Evolutionary conservation across 2,888 invertebrate genomes (phyloP).

Genomic region (Drosophila nigricruria): DNA sequence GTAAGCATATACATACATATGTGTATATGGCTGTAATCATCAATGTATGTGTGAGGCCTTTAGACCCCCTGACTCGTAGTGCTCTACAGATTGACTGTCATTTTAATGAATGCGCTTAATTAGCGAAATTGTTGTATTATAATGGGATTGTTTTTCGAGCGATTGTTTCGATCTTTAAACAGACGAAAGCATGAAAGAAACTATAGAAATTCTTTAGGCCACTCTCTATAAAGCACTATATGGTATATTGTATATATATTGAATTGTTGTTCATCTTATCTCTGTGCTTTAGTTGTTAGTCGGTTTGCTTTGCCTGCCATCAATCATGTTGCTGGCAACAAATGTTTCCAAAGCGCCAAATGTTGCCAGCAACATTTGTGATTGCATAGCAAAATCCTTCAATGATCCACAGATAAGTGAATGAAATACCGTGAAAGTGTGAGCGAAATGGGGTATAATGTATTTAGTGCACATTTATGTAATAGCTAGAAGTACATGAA

Average conservation of each 20-base stretch:
- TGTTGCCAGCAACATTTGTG: slow-evolving; percentile 12
- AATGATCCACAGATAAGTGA: slow-evolving; percentile 1
- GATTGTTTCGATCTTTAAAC: slow-evolving; percentile 10
- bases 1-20: not conserved
- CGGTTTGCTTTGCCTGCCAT: slow-evolving; percentile 36
- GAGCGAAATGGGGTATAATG: not conserved
- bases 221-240: slow-evolving; percentile 1
- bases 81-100: slow-evolving; percentile 4
- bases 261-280: slow-evolving; percentile 29
- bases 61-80: slow-evolving; percentile 18
- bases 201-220: slow-evolving; percentile 1
- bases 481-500: not conserved
- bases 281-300: slow-evolving; percentile 28
- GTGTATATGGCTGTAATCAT: slow-evolving; percentile 29
- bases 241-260: not conserved
- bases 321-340: slow-evolving; percentile 43
- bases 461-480: not conserved
- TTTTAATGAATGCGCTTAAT: slow-evolving; percentile 61
- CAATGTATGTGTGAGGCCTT: slow-evolving; percentile 33
- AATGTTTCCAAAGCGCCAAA: slow-evolving; percentile 27
- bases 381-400: slow-evolving; percentile 23
- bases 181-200: not conserved
- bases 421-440: not conserved
- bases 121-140: slow-evolving; percentile 57
- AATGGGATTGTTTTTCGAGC: slow-evolving; percentile 41